These are phyloP conservation scores for Tragopan temminckii DNA, from an alignment of 2,797 vertebrate species.

Conservation along the genomic window DNA sequence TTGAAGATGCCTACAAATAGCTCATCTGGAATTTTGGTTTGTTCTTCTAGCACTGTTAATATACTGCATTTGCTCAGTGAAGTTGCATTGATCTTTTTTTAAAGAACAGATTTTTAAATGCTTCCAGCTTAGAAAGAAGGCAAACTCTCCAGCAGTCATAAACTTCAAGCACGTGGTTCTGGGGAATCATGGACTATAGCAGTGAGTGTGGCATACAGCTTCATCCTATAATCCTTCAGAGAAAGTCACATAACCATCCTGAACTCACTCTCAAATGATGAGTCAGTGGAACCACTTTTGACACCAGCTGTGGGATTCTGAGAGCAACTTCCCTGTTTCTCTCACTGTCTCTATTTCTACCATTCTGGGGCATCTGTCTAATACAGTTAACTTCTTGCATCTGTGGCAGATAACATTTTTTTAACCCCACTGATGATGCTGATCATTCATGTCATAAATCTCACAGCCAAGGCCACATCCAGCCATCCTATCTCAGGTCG, in stretches of 20 bases:
- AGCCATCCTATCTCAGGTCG: not conserved
- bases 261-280: not conserved
- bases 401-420: not conserved
- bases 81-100: not conserved
- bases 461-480: not conserved
- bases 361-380: not conserved
- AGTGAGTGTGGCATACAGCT: not conserved
- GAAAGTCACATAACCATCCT: not conserved
- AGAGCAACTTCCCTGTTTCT: not conserved
- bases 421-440: not conserved
- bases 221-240: not conserved
- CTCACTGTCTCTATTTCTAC: not conserved
- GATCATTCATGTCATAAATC: not conserved
- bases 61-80: not conserved
- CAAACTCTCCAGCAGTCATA: not conserved
- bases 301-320: not conserved
- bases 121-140: not conserved
- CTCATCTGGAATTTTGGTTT: not conserved
- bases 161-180: not conserved
- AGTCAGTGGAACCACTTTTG: not conserved
- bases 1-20: not conserved
- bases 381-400: not conserved
- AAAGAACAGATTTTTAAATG: not conserved
- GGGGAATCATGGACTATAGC: not conserved
- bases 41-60: not conserved